These are phyloP conservation scores for Iselma pallidipennis DNA, from an alignment of 2,888 invertebrate genomes.

Conservation along the genomic window DNA sequence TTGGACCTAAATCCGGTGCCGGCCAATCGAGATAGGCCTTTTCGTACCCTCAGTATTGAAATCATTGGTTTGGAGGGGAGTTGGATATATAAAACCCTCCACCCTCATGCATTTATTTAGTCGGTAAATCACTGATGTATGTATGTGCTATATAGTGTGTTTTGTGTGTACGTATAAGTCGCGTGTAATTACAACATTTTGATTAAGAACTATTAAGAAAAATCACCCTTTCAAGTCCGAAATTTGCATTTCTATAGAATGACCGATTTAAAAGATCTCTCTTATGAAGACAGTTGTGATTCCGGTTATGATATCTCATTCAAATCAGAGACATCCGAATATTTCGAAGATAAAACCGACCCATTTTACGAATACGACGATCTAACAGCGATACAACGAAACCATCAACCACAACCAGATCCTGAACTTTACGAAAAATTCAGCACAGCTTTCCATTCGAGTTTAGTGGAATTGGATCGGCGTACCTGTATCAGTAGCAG, in stretches of 20 bases:
- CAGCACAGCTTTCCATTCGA: constrained; percentile 51
- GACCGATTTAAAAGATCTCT: constrained; percentile 30
- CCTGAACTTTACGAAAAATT: constrained; percentile 52
- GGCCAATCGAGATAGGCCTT: constrained; percentile 37
- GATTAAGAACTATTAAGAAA: not conserved
- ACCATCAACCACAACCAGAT: constrained; percentile 28
- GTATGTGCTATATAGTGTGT: not conserved
- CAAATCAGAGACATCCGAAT: constrained; percentile 58
- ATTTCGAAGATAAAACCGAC: constrained; percentile 49
- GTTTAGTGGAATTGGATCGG: constrained; percentile 40
- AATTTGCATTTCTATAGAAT: constrained; percentile 3
- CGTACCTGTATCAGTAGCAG: too few species aligned
- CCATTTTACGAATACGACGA: constrained; percentile 48
- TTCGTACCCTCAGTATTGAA: constrained; percentile 37
- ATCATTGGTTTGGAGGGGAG: constrained; percentile 43
- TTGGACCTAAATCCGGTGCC: not conserved
- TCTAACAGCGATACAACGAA: constrained; percentile 35
- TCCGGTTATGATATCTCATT: constrained; percentile 78
- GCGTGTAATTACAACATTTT: not conserved
- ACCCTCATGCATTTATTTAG: constrained; percentile 44
- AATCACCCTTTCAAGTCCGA: not conserved
- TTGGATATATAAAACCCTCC: constrained; percentile 46
- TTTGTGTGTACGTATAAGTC: constrained; percentile 1
- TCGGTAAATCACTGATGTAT: constrained; percentile 17
- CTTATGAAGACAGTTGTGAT: constrained; percentile 68